phyloP scores from a whole-genome alignment of 2,113 vertebrate species.

The Rhineura floridana region DNA sequence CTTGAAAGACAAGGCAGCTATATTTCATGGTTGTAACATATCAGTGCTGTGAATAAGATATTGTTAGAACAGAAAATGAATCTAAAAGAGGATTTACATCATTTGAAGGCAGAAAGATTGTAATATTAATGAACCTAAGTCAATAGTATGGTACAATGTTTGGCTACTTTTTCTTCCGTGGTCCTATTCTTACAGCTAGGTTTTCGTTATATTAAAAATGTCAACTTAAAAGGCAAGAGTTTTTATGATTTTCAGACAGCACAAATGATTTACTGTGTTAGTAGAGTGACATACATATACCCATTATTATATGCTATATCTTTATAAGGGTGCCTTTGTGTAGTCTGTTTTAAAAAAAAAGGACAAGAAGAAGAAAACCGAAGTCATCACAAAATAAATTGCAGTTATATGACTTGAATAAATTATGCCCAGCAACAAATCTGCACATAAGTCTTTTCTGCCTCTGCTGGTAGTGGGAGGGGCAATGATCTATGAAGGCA shows the following conservation, averaged over 20 bases:
- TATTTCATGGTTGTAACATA: conserved; percentile 45
- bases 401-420: background rate
- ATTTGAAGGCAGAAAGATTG: background rate
- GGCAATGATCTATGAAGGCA: background rate
- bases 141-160: background rate
- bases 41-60: conserved; percentile 37
- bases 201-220: background rate
- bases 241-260: background rate
- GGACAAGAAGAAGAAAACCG: too few relatives aligned
- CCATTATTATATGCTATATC: background rate
- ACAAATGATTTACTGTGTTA: background rate
- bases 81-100: conserved; percentile 23
- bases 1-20: conserved; percentile 28
- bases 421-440: background rate
- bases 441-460: background rate
- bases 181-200: background rate
- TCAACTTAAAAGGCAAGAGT: conserved; percentile 31
- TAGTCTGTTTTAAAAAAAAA: background rate
- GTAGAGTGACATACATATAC: background rate
- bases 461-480: background rate
- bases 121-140: conserved; percentile 24
- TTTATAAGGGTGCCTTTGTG: background rate
- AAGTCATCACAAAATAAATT: background rate
- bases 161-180: conserved; percentile 11
- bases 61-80: conserved; percentile 35